A percentile compares a stretch with the other conserved stretches of the same genome.
Conservation (phyloP, 2,797 vertebrate genomes). For the Poecilia gillii region DNA sequence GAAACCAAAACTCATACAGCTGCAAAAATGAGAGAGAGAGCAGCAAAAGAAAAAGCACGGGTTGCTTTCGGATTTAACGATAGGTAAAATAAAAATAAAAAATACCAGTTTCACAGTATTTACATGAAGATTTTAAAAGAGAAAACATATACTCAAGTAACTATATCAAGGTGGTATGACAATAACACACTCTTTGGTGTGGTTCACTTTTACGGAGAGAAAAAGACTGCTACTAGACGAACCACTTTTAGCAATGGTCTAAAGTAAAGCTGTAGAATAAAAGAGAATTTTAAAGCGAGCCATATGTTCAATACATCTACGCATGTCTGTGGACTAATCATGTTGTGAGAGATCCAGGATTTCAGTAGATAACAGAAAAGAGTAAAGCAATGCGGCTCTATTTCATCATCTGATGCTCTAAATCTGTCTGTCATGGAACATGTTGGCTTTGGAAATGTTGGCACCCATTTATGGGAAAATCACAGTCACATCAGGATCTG, state of each 20-base stretch:
- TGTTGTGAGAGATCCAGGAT: neutral
- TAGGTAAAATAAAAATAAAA: neutral
- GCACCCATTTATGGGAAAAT: neutral
- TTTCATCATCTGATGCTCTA: neutral
- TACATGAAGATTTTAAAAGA: neutral
- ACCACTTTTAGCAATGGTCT: neutral
- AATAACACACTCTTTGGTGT: neutral
- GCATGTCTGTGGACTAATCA: neutral
- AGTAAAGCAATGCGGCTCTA: neutral
- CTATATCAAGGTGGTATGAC: too few relatives aligned
- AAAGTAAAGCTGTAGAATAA: neutral
- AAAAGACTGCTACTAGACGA: neutral
- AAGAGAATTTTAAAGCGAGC: neutral
- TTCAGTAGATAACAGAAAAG: neutral
- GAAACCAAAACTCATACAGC: neutral
- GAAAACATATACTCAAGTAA: neutral
- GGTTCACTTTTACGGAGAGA: neutral
- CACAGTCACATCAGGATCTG: neutral
- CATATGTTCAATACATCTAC: neutral
- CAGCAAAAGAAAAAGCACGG: neutral
- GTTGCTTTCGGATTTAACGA: neutral
- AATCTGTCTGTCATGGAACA: neutral
- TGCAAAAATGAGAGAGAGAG: neutral
- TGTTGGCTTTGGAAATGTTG: neutral
- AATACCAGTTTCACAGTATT: neutral